A percentile compares a stretch with the other conserved stretches of the same genome.
Evolutionary conservation across 2,797 vertebrate genomes (phyloP).

Genomic region (Macropus fuliginosus): DNA sequence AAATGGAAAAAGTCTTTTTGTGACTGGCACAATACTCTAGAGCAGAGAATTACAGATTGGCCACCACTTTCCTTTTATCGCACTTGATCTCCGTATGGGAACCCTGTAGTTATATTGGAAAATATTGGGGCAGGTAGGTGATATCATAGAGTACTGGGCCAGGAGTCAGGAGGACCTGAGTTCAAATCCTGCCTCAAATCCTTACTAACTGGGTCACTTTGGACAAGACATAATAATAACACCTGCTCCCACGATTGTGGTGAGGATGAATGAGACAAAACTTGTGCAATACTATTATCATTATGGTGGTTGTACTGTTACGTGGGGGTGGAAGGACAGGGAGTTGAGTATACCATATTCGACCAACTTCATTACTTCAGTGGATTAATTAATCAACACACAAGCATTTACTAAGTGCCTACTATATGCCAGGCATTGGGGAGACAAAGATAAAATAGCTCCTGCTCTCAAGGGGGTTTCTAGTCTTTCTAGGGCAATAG

Average conservation of each 20-base stretch:
- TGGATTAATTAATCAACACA: not conserved
- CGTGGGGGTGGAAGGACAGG: not conserved
- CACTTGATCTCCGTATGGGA: not conserved
- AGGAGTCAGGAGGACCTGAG: not conserved
- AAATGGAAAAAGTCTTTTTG: not conserved
- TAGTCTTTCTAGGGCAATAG: not conserved
- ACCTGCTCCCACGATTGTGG: not conserved
- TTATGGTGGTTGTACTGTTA: not conserved
- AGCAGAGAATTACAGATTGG: not conserved
- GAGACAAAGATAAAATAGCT: not conserved
- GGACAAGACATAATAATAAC: not conserved
- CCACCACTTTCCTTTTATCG: not conserved
- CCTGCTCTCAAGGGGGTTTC: not conserved
- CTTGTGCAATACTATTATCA: not conserved
- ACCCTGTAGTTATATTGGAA: not conserved
- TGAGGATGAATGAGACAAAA: conserved; percentile 13
- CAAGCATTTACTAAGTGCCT: not conserved
- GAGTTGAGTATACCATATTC: not conserved
- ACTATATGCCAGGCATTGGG: not conserved
- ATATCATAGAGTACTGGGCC: not conserved
- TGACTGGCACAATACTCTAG: not conserved
- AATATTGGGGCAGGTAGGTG: not conserved
- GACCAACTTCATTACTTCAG: not conserved
- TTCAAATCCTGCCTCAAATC: not conserved
- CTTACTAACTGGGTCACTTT: not conserved